Evolutionary conservation across 2,888 invertebrate genomes (phyloP).

Genomic region (Thymelicus sylvestris): DNA sequence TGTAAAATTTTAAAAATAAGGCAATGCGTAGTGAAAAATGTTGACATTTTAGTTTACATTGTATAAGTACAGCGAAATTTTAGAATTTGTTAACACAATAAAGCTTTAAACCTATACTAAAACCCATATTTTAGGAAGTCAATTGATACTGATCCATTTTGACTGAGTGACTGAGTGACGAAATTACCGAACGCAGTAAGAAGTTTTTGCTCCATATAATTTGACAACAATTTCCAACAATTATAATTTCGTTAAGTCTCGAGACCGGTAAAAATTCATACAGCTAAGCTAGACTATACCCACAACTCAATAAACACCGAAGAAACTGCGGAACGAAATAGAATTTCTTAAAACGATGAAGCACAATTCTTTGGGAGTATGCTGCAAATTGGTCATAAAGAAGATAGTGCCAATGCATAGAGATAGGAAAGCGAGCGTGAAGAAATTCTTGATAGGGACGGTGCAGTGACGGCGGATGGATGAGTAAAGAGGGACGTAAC

Average conservation of each 20-base stretch:
- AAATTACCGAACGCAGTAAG: too few species aligned
- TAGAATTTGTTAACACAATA: too few species aligned
- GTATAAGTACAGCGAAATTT: too few species aligned
- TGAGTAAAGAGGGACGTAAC: slow-evolving; percentile 49
- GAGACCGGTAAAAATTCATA: not conserved
- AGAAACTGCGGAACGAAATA: slow-evolving; percentile 13
- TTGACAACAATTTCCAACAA: not conserved
- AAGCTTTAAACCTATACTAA: too few species aligned
- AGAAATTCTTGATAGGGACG: slow-evolving; percentile 60
- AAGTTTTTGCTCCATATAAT: too few species aligned
- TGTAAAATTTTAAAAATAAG: too few species aligned
- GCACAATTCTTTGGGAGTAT: slow-evolving; percentile 53
- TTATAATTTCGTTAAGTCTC: not conserved
- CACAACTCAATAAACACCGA: slow-evolving; percentile 11
- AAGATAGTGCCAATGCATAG: slow-evolving; percentile 54
- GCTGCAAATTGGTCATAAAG: slow-evolving; percentile 63
- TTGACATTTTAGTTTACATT: too few species aligned
- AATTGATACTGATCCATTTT: too few species aligned
- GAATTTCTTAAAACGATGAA: slow-evolving; percentile 51
- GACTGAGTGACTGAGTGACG: too few species aligned
- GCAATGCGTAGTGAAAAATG: too few species aligned
- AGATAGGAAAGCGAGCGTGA: slow-evolving; percentile 51
- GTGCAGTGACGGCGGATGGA: slow-evolving; percentile 69
- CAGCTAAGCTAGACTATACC: not conserved
- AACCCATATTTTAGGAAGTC: too few species aligned